Conservation (phyloP, 2,113 vertebrate species). For the Pavo muticus region DNA sequence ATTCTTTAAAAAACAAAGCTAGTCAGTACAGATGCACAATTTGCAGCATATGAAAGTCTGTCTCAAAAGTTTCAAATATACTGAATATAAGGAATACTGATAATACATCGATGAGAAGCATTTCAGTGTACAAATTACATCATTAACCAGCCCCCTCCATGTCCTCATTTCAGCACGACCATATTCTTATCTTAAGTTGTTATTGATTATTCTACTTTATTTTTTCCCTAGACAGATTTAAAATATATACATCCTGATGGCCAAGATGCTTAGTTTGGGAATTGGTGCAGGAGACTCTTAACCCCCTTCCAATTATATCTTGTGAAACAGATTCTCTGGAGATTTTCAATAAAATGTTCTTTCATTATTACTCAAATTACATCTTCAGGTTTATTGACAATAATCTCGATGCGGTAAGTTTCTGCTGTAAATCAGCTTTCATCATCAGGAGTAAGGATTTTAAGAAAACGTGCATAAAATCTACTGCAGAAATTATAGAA, state of each 20-base stretch:
- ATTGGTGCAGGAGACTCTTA: constrained; percentile 38
- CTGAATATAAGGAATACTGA: neutral
- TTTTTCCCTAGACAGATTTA: neutral
- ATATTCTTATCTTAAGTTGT: neutral
- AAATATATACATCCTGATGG: constrained; percentile 22
- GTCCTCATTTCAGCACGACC: constrained; percentile 9
- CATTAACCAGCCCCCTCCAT: neutral
- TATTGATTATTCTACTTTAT: constrained; percentile 49
- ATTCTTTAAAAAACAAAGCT: neutral
- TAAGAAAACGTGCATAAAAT: neutral
- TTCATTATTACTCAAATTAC: constrained; percentile 70
- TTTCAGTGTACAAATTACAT: neutral
- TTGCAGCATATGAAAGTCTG: neutral
- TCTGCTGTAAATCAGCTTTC: constrained; percentile 40
- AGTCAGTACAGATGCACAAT: neutral
- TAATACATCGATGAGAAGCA: neutral
- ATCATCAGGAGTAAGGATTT: neutral
- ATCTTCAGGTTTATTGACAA: constrained; percentile 41
- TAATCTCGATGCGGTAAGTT: constrained; percentile 9
- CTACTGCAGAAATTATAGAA: neutral
- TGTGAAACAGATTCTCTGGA: constrained; percentile 44
- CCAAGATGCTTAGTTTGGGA: constrained; percentile 60
- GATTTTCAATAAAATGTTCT: constrained; percentile 65
- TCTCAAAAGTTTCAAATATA: neutral
- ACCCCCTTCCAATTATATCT: constrained; percentile 58